Percentiles rank a stretch among this genome's conserved stretches.
Conservation (phyloP, 2,797 vertebrate genomes). For the Decapterus maruadsi region DNA sequence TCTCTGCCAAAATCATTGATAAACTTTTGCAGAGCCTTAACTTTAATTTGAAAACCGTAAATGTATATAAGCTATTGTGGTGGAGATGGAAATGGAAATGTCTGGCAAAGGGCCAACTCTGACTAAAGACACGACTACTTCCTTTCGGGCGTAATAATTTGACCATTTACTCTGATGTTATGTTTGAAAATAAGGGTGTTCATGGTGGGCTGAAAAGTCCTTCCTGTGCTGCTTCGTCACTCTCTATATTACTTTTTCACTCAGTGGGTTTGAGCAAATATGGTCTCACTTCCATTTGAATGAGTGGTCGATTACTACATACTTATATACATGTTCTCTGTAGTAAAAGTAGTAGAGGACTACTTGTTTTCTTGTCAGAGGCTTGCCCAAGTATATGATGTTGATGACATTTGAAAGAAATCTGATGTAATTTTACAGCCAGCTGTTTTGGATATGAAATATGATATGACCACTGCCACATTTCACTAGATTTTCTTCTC, state of each 20-base stretch:
- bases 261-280: not conserved
- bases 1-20: conserved; percentile 52
- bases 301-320: not conserved
- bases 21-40: not conserved
- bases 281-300: not conserved
- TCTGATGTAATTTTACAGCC: not conserved
- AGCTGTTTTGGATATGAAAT: conserved; percentile 33
- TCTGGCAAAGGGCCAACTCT: not conserved
- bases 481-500: conserved; percentile 14
- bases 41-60: conserved; percentile 7
- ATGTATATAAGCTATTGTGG: not conserved
- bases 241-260: not conserved
- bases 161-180: not conserved
- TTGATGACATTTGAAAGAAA: conserved; percentile 24
- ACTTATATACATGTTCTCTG: not conserved
- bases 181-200: not conserved
- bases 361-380: conserved; percentile 10
- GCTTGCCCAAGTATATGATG: conserved; percentile 5
- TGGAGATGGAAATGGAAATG: not conserved
- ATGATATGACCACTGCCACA: not conserved
- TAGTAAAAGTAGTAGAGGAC: conserved; percentile 7
- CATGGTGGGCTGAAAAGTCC: not conserved
- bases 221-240: not conserved
- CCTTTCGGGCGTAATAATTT: not conserved
- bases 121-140: not conserved